Base-by-base conservation (phyloP, 1,140 invertebrate genomes). In the Apolygus lucorum region DNA sequence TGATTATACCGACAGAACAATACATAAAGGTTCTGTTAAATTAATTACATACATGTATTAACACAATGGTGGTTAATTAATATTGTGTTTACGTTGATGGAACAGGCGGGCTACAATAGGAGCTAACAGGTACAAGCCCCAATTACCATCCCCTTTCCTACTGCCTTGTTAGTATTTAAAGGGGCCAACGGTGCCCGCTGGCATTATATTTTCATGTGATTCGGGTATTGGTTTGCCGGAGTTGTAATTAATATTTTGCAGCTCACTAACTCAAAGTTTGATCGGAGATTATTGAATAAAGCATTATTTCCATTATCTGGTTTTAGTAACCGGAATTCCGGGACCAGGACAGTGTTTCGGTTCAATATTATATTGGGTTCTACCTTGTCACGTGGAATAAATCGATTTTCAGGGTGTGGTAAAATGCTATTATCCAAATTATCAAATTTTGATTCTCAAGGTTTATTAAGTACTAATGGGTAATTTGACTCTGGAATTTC, bases 41-140 rank as follows among this genome's bases (percentile, higher is more conserved):
- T 59, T 59, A 59, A 59, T 59, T 21, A 59, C 54, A 24, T 59
- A 59, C 54, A 59, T 17, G 54, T 59, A 59, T 59, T 59, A 59
- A 59, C 54, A 59, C 54, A 59, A 59, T 59, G 54, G 11, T 21
- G 22, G 54, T 59, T 59, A 59, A 59, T 59, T 59, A 59, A 59
- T 59, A 59, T 59, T 59, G 54, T 59, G 54, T 59, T 59, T 59
- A 59, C 54, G 54, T 24, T 59, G 54, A 59, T 59, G 54, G 54
- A 59, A 59, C 54, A 59, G 54, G 22, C 2, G 13, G 54, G 54
- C 54, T 59, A 59, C 54, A 59, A 59, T 59, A 59, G 54, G 22
- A 4, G 54, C 54, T 59, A 59, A 59, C 54, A 59, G 54, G 8
- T 59, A 59, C 54, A 59, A 59, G 54, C 54, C 54, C 54, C 54